A percentile compares a stretch with the other conserved stretches of the same genome.
phyloP scores from a whole-genome alignment of 2,888 invertebrate species.

The Pachycephus smyrnensis region DNA sequence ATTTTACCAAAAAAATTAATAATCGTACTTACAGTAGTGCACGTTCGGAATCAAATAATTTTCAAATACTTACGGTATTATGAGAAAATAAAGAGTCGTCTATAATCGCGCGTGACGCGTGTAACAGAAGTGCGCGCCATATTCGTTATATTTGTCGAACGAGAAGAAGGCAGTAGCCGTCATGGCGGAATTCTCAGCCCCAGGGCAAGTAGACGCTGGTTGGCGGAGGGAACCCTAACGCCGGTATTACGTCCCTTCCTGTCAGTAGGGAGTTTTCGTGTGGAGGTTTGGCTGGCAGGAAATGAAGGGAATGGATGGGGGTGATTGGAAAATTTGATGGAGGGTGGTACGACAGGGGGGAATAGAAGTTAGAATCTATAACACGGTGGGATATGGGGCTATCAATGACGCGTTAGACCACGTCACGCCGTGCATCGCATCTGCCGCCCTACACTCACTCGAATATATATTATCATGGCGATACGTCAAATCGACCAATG shows the following conservation, averaged over 20 bases:
- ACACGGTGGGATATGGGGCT: conserved; percentile 31
- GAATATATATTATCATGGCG: conserved; percentile 55
- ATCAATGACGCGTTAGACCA: conserved; percentile 58
- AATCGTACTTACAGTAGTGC: neutral
- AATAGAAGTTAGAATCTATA: conserved; percentile 16
- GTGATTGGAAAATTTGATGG: conserved; percentile 66
- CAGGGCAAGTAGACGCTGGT: conserved; percentile 41
- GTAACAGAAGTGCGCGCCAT: neutral
- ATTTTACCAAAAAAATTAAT: neutral
- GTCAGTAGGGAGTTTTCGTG: conserved; percentile 30
- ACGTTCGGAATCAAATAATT: neutral
- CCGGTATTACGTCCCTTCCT: conserved; percentile 56
- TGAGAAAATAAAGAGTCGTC: neutral
- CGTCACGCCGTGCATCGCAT: conserved; percentile 56
- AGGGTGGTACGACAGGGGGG: conserved; percentile 47
- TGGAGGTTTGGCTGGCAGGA: conserved; percentile 45
- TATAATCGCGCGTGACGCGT: neutral
- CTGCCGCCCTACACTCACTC: conserved; percentile 49
- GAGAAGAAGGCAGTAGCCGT: neutral
- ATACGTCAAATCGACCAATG: conserved; percentile 60
- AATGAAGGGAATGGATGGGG: conserved; percentile 55
- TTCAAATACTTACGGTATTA: neutral
- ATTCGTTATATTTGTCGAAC: neutral
- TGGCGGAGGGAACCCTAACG: conserved; percentile 52
- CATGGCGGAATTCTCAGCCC: neutral